Base-by-base conservation (phyloP, 92 coral and sea anemone genomes). In the Pocillopora meandrina region DNA sequence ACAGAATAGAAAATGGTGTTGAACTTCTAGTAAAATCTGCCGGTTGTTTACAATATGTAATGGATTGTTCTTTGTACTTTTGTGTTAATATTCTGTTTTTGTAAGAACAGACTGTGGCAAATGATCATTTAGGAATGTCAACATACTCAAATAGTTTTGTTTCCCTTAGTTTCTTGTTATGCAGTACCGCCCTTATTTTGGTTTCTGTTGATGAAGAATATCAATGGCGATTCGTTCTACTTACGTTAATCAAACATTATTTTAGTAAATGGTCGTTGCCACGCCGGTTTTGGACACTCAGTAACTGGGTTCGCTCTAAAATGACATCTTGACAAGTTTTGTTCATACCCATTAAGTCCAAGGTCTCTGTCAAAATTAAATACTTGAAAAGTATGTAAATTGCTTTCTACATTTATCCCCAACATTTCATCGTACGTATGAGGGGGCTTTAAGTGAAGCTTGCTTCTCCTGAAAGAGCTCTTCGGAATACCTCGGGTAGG, bases 381-480 rank as follows among this genome's bases (percentile, higher is more conserved):
- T 64, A 42, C 83, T 79, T 66, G 83, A 66, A 49, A 79, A 55
- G 33, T 63, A 17, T 65, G 83, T 79, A 79, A 79, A 66, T 21
- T 77, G 21, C 35, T 55, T 18, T 76, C 26, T 63, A 15, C 74
- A 33, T 26, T 26, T 26, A 1, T 26, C 31, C 31, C 31, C 31
- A 26, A 26, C 31, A 26, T 12, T 12, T 14, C 20, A 70, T 31
- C 18, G 16, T 17, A 76, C 33, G 3, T 60, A 55, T 74, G 56
- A 19, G 3, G 72, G 0, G 14, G 42, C 56, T 23, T 12, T 56
- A 13, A 47, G 58, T 47, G 34, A 60, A 58, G 11, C 61, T 15
- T 61, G 52, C 52, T 42, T 42, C 52, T 42, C 4, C 52, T 42
- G 52, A 42, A 7, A 42, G 8, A 42, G 8, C 52, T 3, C 52